These are phyloP conservation scores for Rhodeus uyekii DNA, from an alignment of 2,797 vertebrate genomes.

Conservation along the genomic window DNA sequence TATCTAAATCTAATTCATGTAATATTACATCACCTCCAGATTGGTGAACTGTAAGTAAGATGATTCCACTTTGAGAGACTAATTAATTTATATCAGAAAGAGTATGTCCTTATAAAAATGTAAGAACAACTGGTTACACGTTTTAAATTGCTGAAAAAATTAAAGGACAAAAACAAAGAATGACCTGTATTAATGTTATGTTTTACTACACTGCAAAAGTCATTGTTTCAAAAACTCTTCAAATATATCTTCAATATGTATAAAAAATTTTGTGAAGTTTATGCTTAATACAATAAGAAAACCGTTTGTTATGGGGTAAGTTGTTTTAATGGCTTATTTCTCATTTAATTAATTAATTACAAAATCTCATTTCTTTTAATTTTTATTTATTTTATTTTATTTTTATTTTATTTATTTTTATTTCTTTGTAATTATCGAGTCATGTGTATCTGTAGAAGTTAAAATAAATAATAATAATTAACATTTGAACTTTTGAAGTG, in stretches of 20 bases:
- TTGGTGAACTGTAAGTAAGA: slow-evolving; percentile 4
- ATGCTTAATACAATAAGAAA: neutral
- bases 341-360: neutral
- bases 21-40: slow-evolving; percentile 36
- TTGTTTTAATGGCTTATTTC: too few species aligned
- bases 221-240: neutral
- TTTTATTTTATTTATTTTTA: neutral
- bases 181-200: neutral
- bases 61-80: slow-evolving; percentile 1
- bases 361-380: neutral
- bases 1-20: slow-evolving; percentile 31
- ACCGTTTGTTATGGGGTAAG: neutral
- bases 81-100: slow-evolving; percentile 10
- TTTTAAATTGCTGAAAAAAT: neutral
- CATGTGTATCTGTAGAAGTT: neutral
- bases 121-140: neutral
- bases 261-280: neutral
- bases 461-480: neutral
- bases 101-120: neutral
- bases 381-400: neutral
- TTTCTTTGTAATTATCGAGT: too few species aligned
- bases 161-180: neutral
- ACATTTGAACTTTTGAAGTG: neutral
- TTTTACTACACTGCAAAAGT: neutral
- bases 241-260: neutral